phyloP scores from a whole-genome alignment of 2,113 vertebrate genomes.

The Tichodroma muraria region DNA sequence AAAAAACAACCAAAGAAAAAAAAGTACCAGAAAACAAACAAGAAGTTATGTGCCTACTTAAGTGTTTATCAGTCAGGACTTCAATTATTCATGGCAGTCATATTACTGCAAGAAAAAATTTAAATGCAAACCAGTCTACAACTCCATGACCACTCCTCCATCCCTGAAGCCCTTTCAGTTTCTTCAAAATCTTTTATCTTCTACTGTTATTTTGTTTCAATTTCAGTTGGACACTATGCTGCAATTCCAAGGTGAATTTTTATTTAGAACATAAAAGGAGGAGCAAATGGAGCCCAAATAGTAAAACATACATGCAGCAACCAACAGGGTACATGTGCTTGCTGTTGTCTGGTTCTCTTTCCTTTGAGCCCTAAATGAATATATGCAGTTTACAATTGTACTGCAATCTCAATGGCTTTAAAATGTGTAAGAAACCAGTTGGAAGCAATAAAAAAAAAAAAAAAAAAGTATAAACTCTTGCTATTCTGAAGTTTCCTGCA shows the following conservation, averaged over 20 bases:
- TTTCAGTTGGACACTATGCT: not conserved
- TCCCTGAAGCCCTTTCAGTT: not conserved
- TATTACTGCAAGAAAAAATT: not conserved
- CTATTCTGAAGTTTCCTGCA: not conserved
- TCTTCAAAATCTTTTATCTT: not conserved
- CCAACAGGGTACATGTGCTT: not conserved
- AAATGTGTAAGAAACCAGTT: not conserved
- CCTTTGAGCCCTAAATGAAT: not conserved
- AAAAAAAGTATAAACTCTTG: not conserved
- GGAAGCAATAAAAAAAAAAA: not conserved
- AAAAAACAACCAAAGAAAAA: not conserved
- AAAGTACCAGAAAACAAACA: not conserved
- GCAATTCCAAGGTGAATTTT: not conserved
- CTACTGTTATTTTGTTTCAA: not conserved
- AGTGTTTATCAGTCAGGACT: not conserved
- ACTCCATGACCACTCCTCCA: not conserved
- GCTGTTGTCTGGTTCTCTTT: not conserved
- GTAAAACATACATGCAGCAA: not conserved
- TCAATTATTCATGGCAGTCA: not conserved
- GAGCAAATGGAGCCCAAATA: not conserved
- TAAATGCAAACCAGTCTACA: not conserved
- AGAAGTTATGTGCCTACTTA: not conserved
- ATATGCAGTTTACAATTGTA: not conserved
- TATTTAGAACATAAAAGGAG: not conserved
- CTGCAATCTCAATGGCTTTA: not conserved